Percentiles rank a stretch among this genome's conserved stretches.
These are phyloP conservation scores for Dyspetes luteomarginatus DNA, from an alignment of 2,888 invertebrate species.

Conservation along the genomic window DNA sequence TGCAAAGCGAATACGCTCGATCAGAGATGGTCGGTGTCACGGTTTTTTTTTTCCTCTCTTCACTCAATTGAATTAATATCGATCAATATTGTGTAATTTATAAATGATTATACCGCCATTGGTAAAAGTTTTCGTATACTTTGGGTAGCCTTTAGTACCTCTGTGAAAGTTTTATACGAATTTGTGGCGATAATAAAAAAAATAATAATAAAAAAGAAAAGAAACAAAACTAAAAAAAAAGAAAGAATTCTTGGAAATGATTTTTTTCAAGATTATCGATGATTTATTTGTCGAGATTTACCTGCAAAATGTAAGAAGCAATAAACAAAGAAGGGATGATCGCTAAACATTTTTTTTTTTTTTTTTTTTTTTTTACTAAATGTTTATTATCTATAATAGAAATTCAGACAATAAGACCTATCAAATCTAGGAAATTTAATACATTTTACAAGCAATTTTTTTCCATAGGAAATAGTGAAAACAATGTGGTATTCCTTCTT, in stretches of 20 bases:
- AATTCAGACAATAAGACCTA: slow-evolving; percentile 66
- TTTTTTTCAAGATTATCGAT: too few species aligned
- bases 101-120: slow-evolving; percentile 64
- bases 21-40: slow-evolving; percentile 30
- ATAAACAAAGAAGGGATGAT: not conserved
- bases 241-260: slow-evolving; percentile 5
- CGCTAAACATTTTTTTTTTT: slow-evolving; percentile 17
- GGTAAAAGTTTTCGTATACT: slow-evolving; percentile 64
- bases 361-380: slow-evolving; percentile 58
- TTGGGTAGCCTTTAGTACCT: slow-evolving; percentile 75
- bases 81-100: slow-evolving; percentile 61
- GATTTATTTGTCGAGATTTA: slow-evolving; percentile 17
- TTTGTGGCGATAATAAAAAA: slow-evolving; percentile 78
- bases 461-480: slow-evolving; percentile 69
- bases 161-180: slow-evolving; percentile 77
- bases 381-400: slow-evolving; percentile 65
- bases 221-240: slow-evolving; percentile 68
- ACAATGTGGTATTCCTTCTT: slow-evolving; percentile 67
- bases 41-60: slow-evolving; percentile 49
- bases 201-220: slow-evolving; percentile 25
- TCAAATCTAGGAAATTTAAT: slow-evolving; percentile 65
- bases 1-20: slow-evolving; percentile 54
- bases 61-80: slow-evolving; percentile 63
- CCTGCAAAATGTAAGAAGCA: not conserved
- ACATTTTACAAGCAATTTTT: slow-evolving; percentile 68